Evolutionary conservation across 1,140 invertebrate genomes (phyloP).

Genomic region (Lutraria rhynchaena): DNA sequence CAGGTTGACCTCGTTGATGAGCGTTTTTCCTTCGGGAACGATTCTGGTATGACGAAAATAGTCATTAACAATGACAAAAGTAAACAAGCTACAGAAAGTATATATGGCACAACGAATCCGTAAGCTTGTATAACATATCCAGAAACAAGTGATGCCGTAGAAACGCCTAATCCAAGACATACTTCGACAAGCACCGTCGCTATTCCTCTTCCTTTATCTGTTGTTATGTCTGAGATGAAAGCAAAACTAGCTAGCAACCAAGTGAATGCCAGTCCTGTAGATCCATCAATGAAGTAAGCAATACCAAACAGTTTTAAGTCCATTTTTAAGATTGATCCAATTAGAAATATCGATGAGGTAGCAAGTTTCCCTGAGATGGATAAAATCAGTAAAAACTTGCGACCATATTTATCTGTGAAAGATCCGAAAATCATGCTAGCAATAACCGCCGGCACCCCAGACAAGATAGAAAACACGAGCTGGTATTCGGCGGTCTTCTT

Average conservation of each 20-base stretch:
- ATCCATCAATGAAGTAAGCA: background rate
- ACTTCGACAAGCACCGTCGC: background rate
- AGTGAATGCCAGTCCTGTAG: background rate
- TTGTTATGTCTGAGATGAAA: constrained; percentile 21
- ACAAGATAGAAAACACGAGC: too few species aligned
- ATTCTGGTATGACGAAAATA: constrained; percentile 28
- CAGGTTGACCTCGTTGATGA: background rate
- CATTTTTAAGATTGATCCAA: background rate
- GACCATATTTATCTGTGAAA: constrained; percentile 6
- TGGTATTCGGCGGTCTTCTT: too few species aligned
- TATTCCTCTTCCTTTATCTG: background rate
- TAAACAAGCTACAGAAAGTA: background rate
- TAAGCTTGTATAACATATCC: constrained; percentile 3
- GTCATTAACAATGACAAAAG: constrained; percentile 7
- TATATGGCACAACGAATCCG: constrained; percentile 7
- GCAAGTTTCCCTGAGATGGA: too few species aligned
- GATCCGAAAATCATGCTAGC: too few species aligned
- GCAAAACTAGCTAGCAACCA: background rate
- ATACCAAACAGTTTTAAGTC: background rate
- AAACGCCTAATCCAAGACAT: background rate
- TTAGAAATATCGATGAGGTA: too few species aligned
- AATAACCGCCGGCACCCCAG: too few species aligned
- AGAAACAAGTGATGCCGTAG: background rate
- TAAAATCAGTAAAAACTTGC: background rate
- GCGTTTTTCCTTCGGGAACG: background rate